Conservation (phyloP, 2,888 invertebrate species). For the Yponomeuta evonymella region DNA sequence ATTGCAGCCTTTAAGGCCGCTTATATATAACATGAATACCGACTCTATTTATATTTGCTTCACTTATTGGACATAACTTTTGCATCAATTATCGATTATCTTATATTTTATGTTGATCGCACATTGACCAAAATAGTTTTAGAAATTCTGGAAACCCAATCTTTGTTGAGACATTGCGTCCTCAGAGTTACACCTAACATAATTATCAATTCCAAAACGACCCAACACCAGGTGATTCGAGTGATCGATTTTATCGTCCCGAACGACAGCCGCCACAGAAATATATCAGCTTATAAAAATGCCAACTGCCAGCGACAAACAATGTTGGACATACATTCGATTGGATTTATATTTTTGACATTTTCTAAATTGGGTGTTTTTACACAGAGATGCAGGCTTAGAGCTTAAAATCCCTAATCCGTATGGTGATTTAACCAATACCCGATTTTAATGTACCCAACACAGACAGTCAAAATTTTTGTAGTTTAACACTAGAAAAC, state of each 20-base stretch:
- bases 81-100: no score
- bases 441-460: no score
- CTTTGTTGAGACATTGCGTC: not conserved
- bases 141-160: not conserved
- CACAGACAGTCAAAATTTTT: no score
- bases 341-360: not conserved
- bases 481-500: no score
- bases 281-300: not conserved
- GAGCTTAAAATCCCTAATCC: no score
- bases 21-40: no score
- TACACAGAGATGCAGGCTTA: not conserved
- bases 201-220: not conserved
- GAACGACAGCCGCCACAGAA: not conserved
- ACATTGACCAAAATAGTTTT: not conserved
- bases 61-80: no score
- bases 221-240: not conserved
- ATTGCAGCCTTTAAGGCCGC: no score
- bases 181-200: not conserved
- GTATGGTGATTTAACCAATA: no score
- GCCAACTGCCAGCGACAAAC: constrained; percentile 4
- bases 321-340: not conserved
- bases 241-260: not conserved
- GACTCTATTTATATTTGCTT: no score
- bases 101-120: not conserved
- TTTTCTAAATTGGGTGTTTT: constrained; percentile 1